Evolutionary conservation across 2,888 invertebrate species (phyloP).

Genomic region (Strigamia transsilvanica): DNA sequence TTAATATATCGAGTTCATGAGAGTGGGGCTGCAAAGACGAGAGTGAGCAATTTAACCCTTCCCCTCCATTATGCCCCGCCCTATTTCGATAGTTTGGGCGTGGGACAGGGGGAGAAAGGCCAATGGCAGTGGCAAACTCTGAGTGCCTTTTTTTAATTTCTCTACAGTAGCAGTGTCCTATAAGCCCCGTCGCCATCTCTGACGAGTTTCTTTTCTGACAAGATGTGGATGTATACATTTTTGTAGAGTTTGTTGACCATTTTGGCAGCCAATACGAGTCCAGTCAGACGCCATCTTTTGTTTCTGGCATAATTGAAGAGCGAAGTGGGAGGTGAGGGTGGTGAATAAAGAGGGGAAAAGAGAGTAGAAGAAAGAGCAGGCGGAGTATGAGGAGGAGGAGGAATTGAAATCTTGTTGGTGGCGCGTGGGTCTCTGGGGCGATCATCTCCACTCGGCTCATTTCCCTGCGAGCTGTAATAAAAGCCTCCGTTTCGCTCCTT

Average conservation of each 20-base stretch:
- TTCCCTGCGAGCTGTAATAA: slow-evolving; percentile 52
- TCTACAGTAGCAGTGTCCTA: not conserved
- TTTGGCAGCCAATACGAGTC: slow-evolving; percentile 9
- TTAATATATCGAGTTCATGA: slow-evolving; percentile 21
- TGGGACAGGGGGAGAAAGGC: slow-evolving; percentile 23
- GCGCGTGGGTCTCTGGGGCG: slow-evolving; percentile 30
- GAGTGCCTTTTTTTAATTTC: slow-evolving; percentile 24
- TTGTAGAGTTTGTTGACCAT: slow-evolving; percentile 2
- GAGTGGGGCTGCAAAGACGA: not conserved
- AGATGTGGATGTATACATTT: slow-evolving; percentile 9
- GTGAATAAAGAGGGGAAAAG: slow-evolving; percentile 12
- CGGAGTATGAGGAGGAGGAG: not conserved
- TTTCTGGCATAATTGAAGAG: slow-evolving; percentile 16
- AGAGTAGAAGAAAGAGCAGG: not conserved
- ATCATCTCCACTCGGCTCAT: slow-evolving; percentile 48
- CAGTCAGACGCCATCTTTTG: slow-evolving; percentile 13
- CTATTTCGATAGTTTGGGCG: slow-evolving; percentile 30
- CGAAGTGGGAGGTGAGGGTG: slow-evolving; percentile 5
- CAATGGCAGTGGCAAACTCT: slow-evolving; percentile 3
- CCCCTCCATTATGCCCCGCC: slow-evolving; percentile 26
- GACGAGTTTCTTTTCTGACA: slow-evolving; percentile 19
- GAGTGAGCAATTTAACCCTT: slow-evolving; percentile 26
- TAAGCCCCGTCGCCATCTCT: not conserved
- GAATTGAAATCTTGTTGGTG: slow-evolving; percentile 30
- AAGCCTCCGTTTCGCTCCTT: slow-evolving; percentile 31